Evolutionary conservation across 2,797 vertebrate genomes (phyloP), one percentile per base, ranked within the genome.

Genomic region (Anguilla marmorata): DNA sequence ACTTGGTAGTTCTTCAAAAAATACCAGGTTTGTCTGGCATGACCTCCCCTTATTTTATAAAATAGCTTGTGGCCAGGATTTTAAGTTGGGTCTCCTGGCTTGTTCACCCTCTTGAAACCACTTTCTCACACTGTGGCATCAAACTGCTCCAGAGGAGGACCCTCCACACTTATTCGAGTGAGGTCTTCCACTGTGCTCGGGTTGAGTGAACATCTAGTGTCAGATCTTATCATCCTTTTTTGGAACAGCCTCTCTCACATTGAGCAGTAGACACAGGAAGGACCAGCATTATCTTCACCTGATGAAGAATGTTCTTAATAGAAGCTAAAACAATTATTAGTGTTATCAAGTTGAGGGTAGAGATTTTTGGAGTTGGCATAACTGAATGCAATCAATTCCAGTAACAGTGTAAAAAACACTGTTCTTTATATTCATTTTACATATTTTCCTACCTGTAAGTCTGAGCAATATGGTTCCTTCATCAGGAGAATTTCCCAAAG

Each of bases 271-370:
- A 33, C 72, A 76, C 72, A 76, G 72, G 72, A 33, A 76, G 72
- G 72, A 76, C 9, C 33, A 33, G 16, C 72, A 76, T 76, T 8
- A 76, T 76, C 11, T 33, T 30, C 7, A 76, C 72, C 12, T 33
- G 72, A 33, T 76, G 72, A 30, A 76, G 72, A 27, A 76, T 76
- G n/a, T 76, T 76, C 72, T 74, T 9, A 33, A 69, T 19, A 69
- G 41, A 45, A 45, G 41, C 41, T 45, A 45, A 45, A 45, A 45
- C 41, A 45, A 45, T 45, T 45, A 45, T 45, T 45, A 45, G 4
- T 45, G 41, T 45, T 45, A 45, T 45, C 41, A 45, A 45, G 41
- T 45, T 45, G 41, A 45, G 41, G 41, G 41, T 45, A 2, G 41
- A 45, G 41, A 5, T 45, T 45, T 45, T 45, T 45, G 41, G 41